phyloP scores from a whole-genome alignment of 92 coral and sea anemone genomes.

The Epizoanthus rinbou region DNA sequence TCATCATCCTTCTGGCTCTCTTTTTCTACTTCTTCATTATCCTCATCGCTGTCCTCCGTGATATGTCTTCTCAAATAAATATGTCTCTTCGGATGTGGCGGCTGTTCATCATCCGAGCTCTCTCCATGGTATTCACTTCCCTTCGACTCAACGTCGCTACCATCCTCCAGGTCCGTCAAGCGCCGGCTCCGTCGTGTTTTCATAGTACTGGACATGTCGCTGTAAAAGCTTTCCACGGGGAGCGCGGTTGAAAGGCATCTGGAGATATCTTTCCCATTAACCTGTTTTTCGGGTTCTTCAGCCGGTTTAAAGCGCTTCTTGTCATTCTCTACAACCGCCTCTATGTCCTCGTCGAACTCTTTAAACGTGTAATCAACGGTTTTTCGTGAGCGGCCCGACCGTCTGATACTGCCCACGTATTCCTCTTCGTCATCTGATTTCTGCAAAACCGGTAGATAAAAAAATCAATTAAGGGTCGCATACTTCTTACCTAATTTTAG shows the following conservation, averaged over 20 bases:
- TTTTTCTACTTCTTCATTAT: slow-evolving; percentile 45
- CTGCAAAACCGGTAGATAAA: slow-evolving; percentile 45
- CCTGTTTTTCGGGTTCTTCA: slow-evolving; percentile 62
- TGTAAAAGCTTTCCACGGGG: slow-evolving; percentile 62
- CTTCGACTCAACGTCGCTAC: slow-evolving; percentile 88
- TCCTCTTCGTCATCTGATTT: slow-evolving; percentile 75
- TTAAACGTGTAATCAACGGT: slow-evolving; percentile 96
- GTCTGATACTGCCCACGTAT: slow-evolving; percentile 59
- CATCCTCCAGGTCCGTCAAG: slow-evolving; percentile 73
- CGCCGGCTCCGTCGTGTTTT: slow-evolving; percentile 77
- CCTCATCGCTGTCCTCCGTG: slow-evolving; percentile 67
- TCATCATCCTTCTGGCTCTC: slow-evolving; percentile 10
- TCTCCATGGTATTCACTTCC: slow-evolving; percentile 75
- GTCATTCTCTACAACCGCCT: slow-evolving; percentile 87
- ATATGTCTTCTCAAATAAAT: slow-evolving; percentile 75
- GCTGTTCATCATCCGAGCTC: slow-evolving; percentile 74
- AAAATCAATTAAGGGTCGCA: not conserved
- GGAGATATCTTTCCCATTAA: slow-evolving; percentile 41
- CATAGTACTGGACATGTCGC: not conserved
- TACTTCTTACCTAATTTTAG: no score
- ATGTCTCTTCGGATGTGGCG: slow-evolving; percentile 69
- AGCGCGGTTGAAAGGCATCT: slow-evolving; percentile 47
- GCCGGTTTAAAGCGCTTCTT: slow-evolving; percentile 58
- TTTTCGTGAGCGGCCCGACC: slow-evolving; percentile 92
- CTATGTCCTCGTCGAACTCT: slow-evolving; percentile 95